Base-by-base conservation (phyloP, 2,797 vertebrate species). In the Apogon talboti region DNA sequence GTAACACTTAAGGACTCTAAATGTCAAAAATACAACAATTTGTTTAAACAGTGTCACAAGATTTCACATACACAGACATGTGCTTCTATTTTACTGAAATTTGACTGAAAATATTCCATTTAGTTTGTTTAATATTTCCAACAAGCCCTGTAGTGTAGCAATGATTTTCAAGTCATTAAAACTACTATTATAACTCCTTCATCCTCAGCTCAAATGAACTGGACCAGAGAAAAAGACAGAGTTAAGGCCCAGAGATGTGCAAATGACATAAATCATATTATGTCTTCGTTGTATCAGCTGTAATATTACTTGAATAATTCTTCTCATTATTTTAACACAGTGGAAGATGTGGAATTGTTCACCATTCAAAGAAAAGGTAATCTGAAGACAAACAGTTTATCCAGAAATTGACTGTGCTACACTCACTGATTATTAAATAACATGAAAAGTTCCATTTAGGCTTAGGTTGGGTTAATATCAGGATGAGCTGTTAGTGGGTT, bases 401-500 rank as follows among this genome's bases (percentile, higher is more conserved):
- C 28, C 37, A 10, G 15, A n/a, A 21, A 11, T 66, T 11, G 7
- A 18, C 13, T 3, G 9, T 18, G 46, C 40, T 66, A 42, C 28
- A 41, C 13, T 47, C n/a, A 0, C 40, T 47, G 63, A 33, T 60
- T 35, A 49, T 53, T 7, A 21, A 60, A 21, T 16, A 10, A 45
- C 12, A 2, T 24, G 2, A 61, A 0, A 54, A 52, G 10, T 30
- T 63, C 2, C 2, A 54, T 19, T 18, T 11, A 9, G 16, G 21
- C 16, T 16, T 44, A 19, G 19, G 11, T 33, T 48, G 46, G 67
- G 68, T 47, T 0, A 7, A 52, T 15, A 79, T 91, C 89, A 90
- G 71, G 85, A 91, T 3, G 82, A 75, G 8, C 61, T 67, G 59
- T 67, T 66, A 2, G 69, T 62, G 0, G 89, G 68, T 80, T 66